Evolutionary conservation across 2,888 invertebrate species (phyloP), one percentile per base, ranked within the genome.

Genomic region (Tetanocera ferruginea): DNA sequence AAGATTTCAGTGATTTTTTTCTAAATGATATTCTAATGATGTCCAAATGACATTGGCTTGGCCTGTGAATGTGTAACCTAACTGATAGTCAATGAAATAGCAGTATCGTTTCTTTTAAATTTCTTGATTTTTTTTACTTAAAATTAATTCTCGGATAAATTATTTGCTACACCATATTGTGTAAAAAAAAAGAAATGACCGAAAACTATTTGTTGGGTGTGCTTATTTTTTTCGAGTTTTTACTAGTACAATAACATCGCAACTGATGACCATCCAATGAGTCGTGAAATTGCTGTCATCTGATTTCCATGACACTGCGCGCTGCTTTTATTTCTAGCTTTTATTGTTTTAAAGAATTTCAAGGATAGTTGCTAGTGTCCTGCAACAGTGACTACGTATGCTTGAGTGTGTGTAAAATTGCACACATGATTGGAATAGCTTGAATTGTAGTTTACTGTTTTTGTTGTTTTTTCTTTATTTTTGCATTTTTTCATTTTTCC

Each of bases 231-330:
- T 43, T 11, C 14, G 43, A 43, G 4, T 60, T 60, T 23, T 55
- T 28, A 28, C 25, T 52, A 28, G 17, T 67, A 19, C 43, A 66
- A 66, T 66, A 66, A 66, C 37, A 66, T 66, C 37, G 66, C 14
- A 66, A 19, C 66, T 66, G 66, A 66, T 19, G 66, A 66, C 66
- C 66, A 19, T 67, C 67, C 67, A 67, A 67, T 67, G 67, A 67
- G 67, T 67, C 67, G 67, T 67, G 37, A 67, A 67, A 67, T 67
- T 67, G 67, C 37, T 67, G 67, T 67, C 67, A 43, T 37, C 37
- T 37, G 43, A 14, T 37, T 67, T 67, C 37, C 67, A 67, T 67
- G 67, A n/a, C 67, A 19, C 67, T 67, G 37, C 23, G 37, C 23
- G 67, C 23, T 67, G 67, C 67, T 37, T 43, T n/a, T 67, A 43